Base-by-base conservation (phyloP, 1,140 invertebrate genomes). In the Trypoxylus dichotomus region DNA sequence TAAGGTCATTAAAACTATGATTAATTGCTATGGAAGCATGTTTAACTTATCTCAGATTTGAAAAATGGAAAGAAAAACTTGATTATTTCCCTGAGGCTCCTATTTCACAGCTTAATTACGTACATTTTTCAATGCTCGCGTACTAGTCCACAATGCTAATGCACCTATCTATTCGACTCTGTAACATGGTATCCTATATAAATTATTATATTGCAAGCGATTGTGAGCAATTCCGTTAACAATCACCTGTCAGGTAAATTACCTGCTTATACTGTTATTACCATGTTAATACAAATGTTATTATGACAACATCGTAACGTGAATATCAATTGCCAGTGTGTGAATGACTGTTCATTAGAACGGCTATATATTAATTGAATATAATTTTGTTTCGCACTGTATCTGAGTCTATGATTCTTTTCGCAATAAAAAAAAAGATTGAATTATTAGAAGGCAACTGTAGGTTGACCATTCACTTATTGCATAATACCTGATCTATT, bases 171-270 rank as follows among this genome's bases (percentile, higher is more conserved):
- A 37, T 37, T 37, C 32, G 15, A 54, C 47, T n/a, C 15, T 54
- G 19, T 54, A 54, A 54, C 19, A 19, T n/a, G 7, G 47, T 54
- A 54, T 54, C 47, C 19, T 54, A 19, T 19, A 54, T 19, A 54
- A 54, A 19, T 54, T 54, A 6, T 6, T 54, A 19, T 19, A 54
- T 54, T n/a, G 47, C 47, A 19, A 54, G 47, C 19, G 47, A 54
- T 54, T 54, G 47, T 54, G 47, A 54, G 47, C 47, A 54, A 54
- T 54, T 54, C 47, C 15, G 47, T 54, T 54, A 54, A 54, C 47
- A 54, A 54, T 54, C 19, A 54, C 47, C 47, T 54, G 47, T 54
- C 47, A 54, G 19, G 47, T 54, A 54, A 54, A 54, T 54, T 54
- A 54, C 47, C 19, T n/a, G 47, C n/a, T 19, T 54, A 19, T 54